Evolutionary conservation across 2,113 vertebrate genomes (phyloP).

Genomic region (Thalassoma bifasciatum): DNA sequence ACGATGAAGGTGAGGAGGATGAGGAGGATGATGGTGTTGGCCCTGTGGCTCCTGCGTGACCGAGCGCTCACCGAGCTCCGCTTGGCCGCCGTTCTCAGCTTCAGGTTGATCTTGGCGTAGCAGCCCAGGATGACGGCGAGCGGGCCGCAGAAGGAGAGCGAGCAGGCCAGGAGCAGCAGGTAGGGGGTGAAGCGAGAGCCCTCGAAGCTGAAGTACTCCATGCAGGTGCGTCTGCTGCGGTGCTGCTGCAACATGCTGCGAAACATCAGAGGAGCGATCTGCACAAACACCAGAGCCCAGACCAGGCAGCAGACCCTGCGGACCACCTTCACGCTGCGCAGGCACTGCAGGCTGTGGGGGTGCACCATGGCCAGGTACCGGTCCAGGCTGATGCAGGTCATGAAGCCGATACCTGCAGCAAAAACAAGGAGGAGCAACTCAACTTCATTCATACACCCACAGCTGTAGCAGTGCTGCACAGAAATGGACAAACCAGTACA

Average conservation of each 20-base stretch:
- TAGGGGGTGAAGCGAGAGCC: constrained; percentile 75
- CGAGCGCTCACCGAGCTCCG: constrained; percentile 77
- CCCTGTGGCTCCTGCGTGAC: constrained; percentile 76
- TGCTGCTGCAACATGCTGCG: constrained; percentile 67
- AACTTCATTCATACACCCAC: no score
- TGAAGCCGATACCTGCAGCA: constrained; percentile 85
- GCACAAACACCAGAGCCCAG: constrained; percentile 83
- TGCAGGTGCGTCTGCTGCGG: constrained; percentile 81
- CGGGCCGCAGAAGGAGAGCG: constrained; percentile 83
- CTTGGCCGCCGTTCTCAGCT: constrained; percentile 80
- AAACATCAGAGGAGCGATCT: constrained; percentile 82
- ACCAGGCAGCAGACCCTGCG: constrained; percentile 78
- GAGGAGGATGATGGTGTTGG: constrained; percentile 83
- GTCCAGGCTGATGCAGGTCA: constrained; percentile 88
- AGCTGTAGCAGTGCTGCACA: no score
- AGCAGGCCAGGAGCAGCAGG: constrained; percentile 82
- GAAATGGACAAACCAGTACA: no score
- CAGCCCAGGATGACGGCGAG: constrained; percentile 85
- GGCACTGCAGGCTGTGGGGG: constrained; percentile 70
- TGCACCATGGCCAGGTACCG: constrained; percentile 88
- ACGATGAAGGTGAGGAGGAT: constrained; percentile 83
- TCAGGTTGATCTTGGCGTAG: constrained; percentile 83
- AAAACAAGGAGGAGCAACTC: no score
- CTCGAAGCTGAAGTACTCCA: constrained; percentile 86
- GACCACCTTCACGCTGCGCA: constrained; percentile 75